Evolutionary conservation across 2,113 vertebrate species (phyloP).

Genomic region (Peucedramus taeniatus): DNA sequence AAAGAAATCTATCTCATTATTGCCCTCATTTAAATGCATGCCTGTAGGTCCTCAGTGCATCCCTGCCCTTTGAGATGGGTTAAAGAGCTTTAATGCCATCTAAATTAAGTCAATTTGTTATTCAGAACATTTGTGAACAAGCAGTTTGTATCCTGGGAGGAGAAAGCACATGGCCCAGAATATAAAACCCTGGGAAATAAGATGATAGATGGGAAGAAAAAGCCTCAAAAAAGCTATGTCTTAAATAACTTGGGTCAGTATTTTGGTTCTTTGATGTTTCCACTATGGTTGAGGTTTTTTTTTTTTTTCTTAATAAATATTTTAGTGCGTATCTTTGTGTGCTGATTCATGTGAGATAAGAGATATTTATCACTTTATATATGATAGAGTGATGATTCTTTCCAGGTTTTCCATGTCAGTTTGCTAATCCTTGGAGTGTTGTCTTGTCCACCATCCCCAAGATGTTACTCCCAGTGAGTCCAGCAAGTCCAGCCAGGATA

Average conservation of each 20-base stretch:
- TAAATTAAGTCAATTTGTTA: constrained; percentile 25
- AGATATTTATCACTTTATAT: not conserved
- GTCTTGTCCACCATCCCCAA: not conserved
- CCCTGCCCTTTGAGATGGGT: not conserved
- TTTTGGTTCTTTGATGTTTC: not conserved
- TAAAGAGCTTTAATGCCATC: not conserved
- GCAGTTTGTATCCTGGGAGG: not conserved
- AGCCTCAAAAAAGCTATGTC: not conserved
- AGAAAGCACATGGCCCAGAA: not conserved
- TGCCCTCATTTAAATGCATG: not conserved
- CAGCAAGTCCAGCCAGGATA: not conserved
- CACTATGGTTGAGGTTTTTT: not conserved
- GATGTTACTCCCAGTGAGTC: accelerated
- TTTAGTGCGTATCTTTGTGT: not conserved
- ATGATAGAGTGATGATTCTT: not conserved
- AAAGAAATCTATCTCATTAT: constrained; percentile 12
- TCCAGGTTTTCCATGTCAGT: not conserved
- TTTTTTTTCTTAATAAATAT: not conserved
- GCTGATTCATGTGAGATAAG: not conserved
- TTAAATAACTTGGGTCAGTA: not conserved
- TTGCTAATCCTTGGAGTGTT: not conserved
- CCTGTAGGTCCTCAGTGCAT: not conserved
- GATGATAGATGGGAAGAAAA: not conserved
- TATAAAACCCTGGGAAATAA: constrained; percentile 18
- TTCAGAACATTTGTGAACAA: constrained; percentile 16